phyloP scores from a whole-genome alignment of 2,888 invertebrate species.

The Neoscelio sp. region DNA sequence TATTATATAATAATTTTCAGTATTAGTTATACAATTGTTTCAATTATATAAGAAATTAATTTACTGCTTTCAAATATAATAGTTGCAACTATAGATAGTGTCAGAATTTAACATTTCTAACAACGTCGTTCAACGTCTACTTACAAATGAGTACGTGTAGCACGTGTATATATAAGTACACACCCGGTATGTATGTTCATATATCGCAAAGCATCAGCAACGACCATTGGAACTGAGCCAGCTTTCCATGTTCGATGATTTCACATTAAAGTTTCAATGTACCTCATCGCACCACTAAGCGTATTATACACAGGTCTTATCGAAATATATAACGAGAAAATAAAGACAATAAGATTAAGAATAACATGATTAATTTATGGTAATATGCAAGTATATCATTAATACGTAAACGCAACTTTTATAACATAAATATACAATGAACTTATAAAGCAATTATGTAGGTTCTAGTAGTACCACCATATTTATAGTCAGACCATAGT shows the following conservation, averaged over 20 bases:
- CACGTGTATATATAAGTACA: constrained; percentile 31
- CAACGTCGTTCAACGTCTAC: constrained; percentile 66
- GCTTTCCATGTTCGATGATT: constrained; percentile 77
- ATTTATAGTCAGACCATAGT: too few species aligned
- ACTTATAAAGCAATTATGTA: too few species aligned
- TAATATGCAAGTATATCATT: too few species aligned
- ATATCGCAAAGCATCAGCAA: constrained; percentile 57
- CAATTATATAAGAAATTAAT: too few species aligned
- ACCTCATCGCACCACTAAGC: constrained; percentile 22
- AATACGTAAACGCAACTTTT: too few species aligned
- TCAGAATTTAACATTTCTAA: constrained; percentile 70
- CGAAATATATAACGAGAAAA: constrained; percentile 6
- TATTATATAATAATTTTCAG: too few species aligned
- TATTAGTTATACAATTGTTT: too few species aligned
- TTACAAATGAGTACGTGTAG: constrained; percentile 30
- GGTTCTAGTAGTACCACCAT: too few species aligned
- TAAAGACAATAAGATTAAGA: constrained; percentile 1
- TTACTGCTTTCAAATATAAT: too few species aligned
- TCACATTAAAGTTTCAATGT: constrained; percentile 76
- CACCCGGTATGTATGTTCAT: constrained; percentile 30
- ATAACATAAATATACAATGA: too few species aligned
- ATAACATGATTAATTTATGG: too few species aligned
- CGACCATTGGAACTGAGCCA: constrained; percentile 76
- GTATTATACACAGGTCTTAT: constrained; percentile 30
- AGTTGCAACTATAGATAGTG: too few species aligned